These are phyloP conservation scores for Rapana venosa DNA, from an alignment of 2,888 invertebrate species.

Conservation along the genomic window DNA sequence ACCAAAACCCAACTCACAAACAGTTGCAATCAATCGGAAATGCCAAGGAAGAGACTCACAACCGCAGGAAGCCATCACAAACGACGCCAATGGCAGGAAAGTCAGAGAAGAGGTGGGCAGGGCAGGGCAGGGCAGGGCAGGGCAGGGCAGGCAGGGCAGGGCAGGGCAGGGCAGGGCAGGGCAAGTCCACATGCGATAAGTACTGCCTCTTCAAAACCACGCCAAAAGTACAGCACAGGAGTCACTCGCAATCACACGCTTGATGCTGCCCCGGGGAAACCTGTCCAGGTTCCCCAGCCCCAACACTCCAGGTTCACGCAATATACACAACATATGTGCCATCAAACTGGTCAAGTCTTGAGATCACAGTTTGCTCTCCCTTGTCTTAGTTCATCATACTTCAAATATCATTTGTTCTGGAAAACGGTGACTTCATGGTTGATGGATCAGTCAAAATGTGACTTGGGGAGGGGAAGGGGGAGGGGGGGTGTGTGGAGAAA, in stretches of 20 bases:
- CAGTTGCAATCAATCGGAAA: background rate
- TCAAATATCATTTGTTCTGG: background rate
- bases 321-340: background rate
- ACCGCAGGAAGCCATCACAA: constrained; percentile 33
- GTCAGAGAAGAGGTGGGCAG: background rate
- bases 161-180: background rate
- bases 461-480: background rate
- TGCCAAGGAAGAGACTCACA: constrained; percentile 14
- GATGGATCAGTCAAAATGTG: background rate
- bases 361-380: constrained; percentile 28
- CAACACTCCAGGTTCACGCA: background rate
- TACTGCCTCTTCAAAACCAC: background rate
- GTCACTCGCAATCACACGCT: background rate
- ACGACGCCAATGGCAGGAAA: constrained; percentile 8
- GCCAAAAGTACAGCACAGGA: background rate
- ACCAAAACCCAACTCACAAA: background rate
- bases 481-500: too few species aligned
- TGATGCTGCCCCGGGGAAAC: background rate
- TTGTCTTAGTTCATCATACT: background rate
- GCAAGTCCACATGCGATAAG: background rate
- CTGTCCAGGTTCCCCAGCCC: background rate
- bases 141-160: background rate
- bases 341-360: background rate
- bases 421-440: background rate
- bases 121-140: background rate